Percentiles rank a stretch among this genome's conserved stretches.
phyloP scores from a whole-genome alignment of 2,113 vertebrate genomes.

The Mobula birostris region DNA sequence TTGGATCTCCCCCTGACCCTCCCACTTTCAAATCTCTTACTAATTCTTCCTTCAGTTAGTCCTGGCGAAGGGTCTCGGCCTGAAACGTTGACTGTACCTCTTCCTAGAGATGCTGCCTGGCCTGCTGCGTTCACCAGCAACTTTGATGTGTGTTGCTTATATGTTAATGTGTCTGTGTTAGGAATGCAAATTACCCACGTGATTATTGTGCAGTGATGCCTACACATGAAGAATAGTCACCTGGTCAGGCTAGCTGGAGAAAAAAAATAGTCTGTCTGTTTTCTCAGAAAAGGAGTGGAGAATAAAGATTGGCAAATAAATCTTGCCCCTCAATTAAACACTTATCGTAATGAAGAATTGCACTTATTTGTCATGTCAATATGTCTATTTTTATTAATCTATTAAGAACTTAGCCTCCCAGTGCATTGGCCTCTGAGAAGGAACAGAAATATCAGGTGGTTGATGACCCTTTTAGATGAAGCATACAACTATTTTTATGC shows the following conservation, averaged over 20 bases:
- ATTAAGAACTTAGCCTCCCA: neutral
- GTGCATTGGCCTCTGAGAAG: neutral
- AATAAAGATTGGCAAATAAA: neutral
- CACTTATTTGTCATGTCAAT: neutral
- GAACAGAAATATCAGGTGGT: neutral
- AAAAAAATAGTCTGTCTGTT: neutral
- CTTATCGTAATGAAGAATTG: neutral
- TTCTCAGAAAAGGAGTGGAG: neutral
- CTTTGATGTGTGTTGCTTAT: too few relatives aligned
- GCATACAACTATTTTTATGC: neutral
- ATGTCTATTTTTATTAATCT: neutral
- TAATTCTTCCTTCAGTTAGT: too few relatives aligned
- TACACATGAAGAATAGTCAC: neutral
- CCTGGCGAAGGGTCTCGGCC: too few relatives aligned
- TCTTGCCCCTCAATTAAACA: neutral
- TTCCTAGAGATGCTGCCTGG: too few relatives aligned
- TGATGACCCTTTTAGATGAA: neutral
- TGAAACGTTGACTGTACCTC: too few relatives aligned
- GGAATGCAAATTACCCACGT: neutral
- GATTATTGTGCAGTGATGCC: too few relatives aligned
- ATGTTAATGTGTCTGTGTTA: neutral
- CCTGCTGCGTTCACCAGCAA: too few relatives aligned
- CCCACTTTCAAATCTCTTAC: too few relatives aligned
- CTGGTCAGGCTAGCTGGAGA: neutral
- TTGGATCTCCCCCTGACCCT: too few relatives aligned